A percentile compares a stretch with the other conserved stretches of the same genome.
phyloP scores from a whole-genome alignment of 2,797 vertebrate genomes.

The Nannoperca australis region DNA sequence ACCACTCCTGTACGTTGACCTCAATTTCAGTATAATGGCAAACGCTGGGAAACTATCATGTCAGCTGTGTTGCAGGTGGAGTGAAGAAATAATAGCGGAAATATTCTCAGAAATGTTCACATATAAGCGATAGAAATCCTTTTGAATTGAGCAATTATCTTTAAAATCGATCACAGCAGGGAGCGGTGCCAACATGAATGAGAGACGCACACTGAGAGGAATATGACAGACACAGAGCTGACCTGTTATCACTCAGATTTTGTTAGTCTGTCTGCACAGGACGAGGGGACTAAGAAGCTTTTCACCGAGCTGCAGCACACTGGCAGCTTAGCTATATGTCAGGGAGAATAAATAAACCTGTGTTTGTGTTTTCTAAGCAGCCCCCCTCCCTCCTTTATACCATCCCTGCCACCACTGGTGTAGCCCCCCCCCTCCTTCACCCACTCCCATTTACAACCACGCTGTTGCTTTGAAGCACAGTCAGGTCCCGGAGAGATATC shows the following conservation, averaged over 20 bases:
- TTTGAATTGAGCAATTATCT: constrained; percentile 50
- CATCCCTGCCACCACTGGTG: constrained; percentile 4
- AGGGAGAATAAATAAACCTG: constrained; percentile 82
- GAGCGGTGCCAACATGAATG: constrained; percentile 11
- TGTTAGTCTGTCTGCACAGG: constrained; percentile 61
- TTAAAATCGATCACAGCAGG: constrained; percentile 28
- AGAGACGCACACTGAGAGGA: constrained; percentile 23
- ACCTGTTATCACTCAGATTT: constrained; percentile 73
- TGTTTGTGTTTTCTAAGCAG: constrained; percentile 79
- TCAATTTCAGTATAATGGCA: constrained; percentile 42
- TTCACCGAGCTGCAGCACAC: constrained; percentile 63
- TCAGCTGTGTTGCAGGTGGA: constrained; percentile 24
- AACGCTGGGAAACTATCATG: constrained; percentile 8
- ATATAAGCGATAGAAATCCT: constrained; percentile 24
- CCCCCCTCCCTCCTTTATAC: not conserved
- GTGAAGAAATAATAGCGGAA: constrained; percentile 3
- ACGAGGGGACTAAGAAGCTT: constrained; percentile 77
- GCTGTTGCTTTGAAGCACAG: constrained; percentile 79
- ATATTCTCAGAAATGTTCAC: constrained; percentile 8
- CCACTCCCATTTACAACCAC: constrained; percentile 74
- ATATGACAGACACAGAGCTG: constrained; percentile 48
- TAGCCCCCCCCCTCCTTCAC: not conserved
- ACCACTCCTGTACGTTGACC: constrained; percentile 35
- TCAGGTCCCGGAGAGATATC: constrained; percentile 77
- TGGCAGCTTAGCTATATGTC: constrained; percentile 76